These are phyloP conservation scores for Poecilobothrus nobilitatus DNA, from an alignment of 2,888 invertebrate genomes.

Conservation along the genomic window DNA sequence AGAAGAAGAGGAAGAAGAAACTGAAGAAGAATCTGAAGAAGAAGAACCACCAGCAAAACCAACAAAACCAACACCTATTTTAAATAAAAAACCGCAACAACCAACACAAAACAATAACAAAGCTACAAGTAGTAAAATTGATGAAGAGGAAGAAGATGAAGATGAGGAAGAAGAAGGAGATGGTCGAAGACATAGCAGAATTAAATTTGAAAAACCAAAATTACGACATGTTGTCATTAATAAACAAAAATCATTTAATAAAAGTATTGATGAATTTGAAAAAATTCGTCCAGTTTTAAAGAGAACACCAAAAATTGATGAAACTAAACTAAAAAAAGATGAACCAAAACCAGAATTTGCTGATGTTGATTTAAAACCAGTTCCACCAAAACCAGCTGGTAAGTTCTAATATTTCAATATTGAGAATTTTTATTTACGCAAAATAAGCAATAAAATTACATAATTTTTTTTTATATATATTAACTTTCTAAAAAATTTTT, in stretches of 20 bases:
- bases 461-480: too few relatives aligned
- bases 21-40: conserved; percentile 37
- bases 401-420: neutral
- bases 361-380: conserved; percentile 40
- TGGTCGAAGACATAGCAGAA: conserved; percentile 30
- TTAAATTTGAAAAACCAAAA: conserved; percentile 40
- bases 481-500: too few relatives aligned
- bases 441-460: neutral
- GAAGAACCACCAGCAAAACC: conserved; percentile 11
- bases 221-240: conserved; percentile 39
- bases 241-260: conserved; percentile 39
- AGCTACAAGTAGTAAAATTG: neutral
- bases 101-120: neutral
- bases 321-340: conserved; percentile 36
- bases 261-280: conserved; percentile 37
- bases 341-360: conserved; percentile 41
- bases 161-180: conserved; percentile 13
- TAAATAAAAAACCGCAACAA: neutral
- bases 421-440: neutral
- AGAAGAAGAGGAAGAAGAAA: conserved; percentile 37
- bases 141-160: neutral
- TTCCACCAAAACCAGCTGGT: conserved; percentile 27
- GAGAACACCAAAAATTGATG: conserved; percentile 42
- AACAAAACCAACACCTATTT: too few relatives aligned
- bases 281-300: conserved; percentile 41